Evolutionary conservation across 2,888 invertebrate species (phyloP).

Genomic region (Biston betularia): DNA sequence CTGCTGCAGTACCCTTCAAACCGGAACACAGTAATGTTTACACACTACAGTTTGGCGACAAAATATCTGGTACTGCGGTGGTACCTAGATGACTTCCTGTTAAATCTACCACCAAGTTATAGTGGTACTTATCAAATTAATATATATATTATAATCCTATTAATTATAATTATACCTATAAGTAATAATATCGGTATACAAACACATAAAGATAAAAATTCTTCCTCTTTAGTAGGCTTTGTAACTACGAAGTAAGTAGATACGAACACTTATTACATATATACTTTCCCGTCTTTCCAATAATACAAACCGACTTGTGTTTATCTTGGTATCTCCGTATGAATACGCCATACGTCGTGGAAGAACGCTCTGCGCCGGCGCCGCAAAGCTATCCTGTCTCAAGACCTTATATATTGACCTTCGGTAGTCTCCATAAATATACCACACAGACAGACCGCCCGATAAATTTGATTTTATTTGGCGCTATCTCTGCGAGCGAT

Average conservation of each 20-base stretch:
- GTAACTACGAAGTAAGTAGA: neutral
- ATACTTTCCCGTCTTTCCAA: neutral
- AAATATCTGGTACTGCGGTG: too few relatives aligned
- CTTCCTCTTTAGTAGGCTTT: too few relatives aligned
- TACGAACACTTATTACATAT: neutral
- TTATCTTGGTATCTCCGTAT: slow-evolving; percentile 14
- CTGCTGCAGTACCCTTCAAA: too few relatives aligned
- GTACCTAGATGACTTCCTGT: too few relatives aligned
- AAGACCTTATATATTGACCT: slow-evolving; percentile 18
- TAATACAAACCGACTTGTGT: neutral
- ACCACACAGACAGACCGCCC: slow-evolving; percentile 35
- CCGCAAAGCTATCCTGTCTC: slow-evolving; percentile 36
- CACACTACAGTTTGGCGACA: too few relatives aligned
- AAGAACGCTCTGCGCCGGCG: slow-evolving; percentile 31
- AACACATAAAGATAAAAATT: too few relatives aligned
- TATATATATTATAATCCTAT: too few relatives aligned
- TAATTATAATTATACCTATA: too few relatives aligned
- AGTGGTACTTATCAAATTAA: too few relatives aligned
- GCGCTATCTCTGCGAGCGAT: slow-evolving; percentile 17
- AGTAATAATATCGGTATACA: too few relatives aligned
- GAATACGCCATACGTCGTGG: slow-evolving; percentile 26
- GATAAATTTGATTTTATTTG: slow-evolving; percentile 42
- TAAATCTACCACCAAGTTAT: too few relatives aligned
- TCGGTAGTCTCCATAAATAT: slow-evolving; percentile 44
- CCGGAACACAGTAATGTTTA: too few relatives aligned